phyloP scores from a whole-genome alignment of 2,888 invertebrate genomes.

The Eumacrocentrus americanus region DNA sequence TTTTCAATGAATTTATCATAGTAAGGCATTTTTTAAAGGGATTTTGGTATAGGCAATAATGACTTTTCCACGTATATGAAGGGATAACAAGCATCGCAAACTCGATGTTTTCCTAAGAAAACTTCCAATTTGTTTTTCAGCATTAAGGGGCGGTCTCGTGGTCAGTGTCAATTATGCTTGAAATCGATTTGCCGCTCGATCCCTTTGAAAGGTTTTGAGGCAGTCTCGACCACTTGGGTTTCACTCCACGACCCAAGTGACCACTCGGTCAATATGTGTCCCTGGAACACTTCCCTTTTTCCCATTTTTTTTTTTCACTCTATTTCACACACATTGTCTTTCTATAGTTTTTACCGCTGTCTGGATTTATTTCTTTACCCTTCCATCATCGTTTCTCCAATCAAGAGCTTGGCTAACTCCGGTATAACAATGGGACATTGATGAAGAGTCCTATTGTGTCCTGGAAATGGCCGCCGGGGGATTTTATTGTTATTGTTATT shows the following conservation, averaged over 20 bases:
- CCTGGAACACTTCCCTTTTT: conserved; percentile 24
- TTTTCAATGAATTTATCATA: no score
- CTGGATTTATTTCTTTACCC: not conserved
- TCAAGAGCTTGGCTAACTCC: no score
- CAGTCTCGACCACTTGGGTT: no score
- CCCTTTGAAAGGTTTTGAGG: conserved; percentile 32
- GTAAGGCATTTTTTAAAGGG: not conserved
- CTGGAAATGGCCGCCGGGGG: no score
- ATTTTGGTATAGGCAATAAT: no score
- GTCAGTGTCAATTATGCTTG: conserved; percentile 45
- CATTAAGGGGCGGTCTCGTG: conserved; percentile 28
- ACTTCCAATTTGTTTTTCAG: conserved; percentile 29
- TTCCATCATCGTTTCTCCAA: no score
- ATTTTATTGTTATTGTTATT: not conserved
- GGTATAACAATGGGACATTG: conserved; percentile 3
- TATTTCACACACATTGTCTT: not conserved
- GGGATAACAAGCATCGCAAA: conserved; percentile 4
- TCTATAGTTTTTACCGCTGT: not conserved
- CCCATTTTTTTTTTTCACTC: conserved; percentile 12
- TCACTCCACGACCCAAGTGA: conserved; percentile 15
- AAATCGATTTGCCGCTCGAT: conserved; percentile 43
- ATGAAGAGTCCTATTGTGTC: no score
- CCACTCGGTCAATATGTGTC: conserved; percentile 25
- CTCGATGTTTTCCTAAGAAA: conserved; percentile 10
- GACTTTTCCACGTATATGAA: no score